phyloP scores from a whole-genome alignment of 2,888 invertebrate genomes.

The Drosophila kambysellisi region DNA sequence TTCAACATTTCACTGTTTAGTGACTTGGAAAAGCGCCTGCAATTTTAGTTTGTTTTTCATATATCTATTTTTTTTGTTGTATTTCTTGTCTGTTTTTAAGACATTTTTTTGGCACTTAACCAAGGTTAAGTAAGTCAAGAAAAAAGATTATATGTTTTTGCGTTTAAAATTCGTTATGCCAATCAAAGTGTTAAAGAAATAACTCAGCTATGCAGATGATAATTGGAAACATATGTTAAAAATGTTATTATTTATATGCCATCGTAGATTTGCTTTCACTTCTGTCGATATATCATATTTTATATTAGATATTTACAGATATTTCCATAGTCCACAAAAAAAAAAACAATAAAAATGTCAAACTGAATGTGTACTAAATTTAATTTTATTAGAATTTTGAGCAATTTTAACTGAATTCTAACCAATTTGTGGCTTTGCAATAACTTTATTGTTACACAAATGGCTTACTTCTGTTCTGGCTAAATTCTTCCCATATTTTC shows the following conservation, averaged over 20 bases:
- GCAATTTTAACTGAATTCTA: background rate
- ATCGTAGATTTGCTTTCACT: background rate
- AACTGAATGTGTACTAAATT: background rate
- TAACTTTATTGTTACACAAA: background rate
- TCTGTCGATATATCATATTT: background rate
- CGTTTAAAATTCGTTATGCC: background rate
- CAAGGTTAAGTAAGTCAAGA: constrained; percentile 56
- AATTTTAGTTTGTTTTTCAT: constrained; percentile 7
- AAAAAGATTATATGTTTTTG: background rate
- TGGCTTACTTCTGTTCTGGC: background rate
- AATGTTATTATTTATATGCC: background rate
- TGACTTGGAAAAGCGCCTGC: constrained; percentile 55
- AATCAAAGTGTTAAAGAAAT: background rate
- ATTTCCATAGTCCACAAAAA: background rate
- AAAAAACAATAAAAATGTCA: background rate
- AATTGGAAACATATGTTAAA: background rate
- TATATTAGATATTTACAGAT: background rate
- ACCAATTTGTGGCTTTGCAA: background rate
- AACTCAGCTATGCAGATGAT: background rate
- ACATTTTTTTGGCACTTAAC: constrained; percentile 62
- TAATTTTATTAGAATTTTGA: background rate
- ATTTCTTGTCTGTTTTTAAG: constrained; percentile 11
- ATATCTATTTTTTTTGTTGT: background rate
- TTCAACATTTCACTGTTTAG: constrained; percentile 35
- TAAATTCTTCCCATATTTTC: background rate